Base-by-base conservation (phyloP, 30 jellyfish, hydroid and myxozoan species). In the Pelagia noctiluca region DNA sequence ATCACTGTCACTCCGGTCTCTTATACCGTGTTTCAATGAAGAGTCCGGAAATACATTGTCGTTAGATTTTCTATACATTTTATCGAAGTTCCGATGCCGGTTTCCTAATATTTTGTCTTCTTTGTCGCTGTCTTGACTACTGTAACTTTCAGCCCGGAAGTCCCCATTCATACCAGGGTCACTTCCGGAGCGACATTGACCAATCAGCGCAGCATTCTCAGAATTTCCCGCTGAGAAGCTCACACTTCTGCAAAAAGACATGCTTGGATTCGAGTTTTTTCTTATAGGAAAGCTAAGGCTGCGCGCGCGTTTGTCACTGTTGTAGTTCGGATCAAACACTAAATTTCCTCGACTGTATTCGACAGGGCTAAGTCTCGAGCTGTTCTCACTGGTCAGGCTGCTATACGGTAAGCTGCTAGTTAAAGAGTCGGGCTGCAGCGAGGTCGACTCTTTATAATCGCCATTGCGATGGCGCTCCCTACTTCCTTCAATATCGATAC, bases 101-200 rank as follows among this genome's bases (percentile, higher is more conserved):
- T 80, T 35, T 19, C 76, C 37, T n/a, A 54, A 3, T 0, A 50
- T 21, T 11, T 53, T 82, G 38, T 50, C 34, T 31, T 75, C 83
- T 37, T 71, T 80, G 31, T 47, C 93, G 75, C 95, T 72, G 49
- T 83, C 96, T 24, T 94, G 96, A 50, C 97, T 89, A 54, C 93
- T 82, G 65, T 48, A 64, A 66, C 97, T 84, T 42, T 88, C 78
- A 19, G 90, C 86, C 42, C 63, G 79, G 23, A 88, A 76, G 35
- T 77, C 90, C 2, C 75, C 87, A 29, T 93, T 87, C 81, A 92
- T 64, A 21, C 98, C 96, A 1, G 98, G 98, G 71, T 92, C 98
- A 82, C 98, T 92, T 30, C 68, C 97, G 3, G 97, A 42, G 35
- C 89, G 85, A 66, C 85, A 71, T 28, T 67, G 89, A 36, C 64